Base-by-base conservation (phyloP, 2,888 invertebrate species). In the Norana najaformis region DNA sequence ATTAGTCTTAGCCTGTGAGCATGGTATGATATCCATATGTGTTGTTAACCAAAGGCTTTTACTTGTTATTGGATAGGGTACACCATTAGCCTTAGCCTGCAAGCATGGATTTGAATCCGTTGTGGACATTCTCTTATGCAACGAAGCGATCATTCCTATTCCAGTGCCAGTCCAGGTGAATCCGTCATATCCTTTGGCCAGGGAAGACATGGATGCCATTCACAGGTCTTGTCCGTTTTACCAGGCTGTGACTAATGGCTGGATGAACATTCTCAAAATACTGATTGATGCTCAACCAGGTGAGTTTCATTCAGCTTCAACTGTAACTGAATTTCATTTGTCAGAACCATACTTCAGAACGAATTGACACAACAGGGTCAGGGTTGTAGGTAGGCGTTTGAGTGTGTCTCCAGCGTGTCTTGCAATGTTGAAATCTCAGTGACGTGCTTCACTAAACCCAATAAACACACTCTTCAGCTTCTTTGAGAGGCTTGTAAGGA, bases 191-290 rank as follows among this genome's bases (percentile, higher is more conserved):
- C 85, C 85, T 13, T 8, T 37, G 35, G 36, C 85, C 8, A 85
- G 20, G 85, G 23, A 23, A 35, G 37, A 85, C 20, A 36, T 85
- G 36, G 36, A 85, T 85, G 85, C 36, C 35, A 23, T 37, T 36
- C 36, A 37, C 35, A 36, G 35, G 85, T 85, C 36, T 8, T 85
- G 85, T 85, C 85, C 85, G 36, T 85, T 85, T n/a, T 85, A 85
- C 18, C 85, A 85, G 85, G 85, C 85, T 18, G 85, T 36, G 20
- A 36, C 36, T 37, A 85, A 85, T 0, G 85, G 85, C 34, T 85
- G 85, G 85, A 37, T 85, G 36, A 37, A 8, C 85, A 85, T 85
- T 18, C 13, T 85, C 20, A 85, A 85, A 23, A 85, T 85, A 6
- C 37, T 85, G 16, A 37, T 85, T 8, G 85, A 85, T 35, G 36